Base-by-base conservation (phyloP, 2,113 vertebrate species). In the Platichthys flesus region DNA sequence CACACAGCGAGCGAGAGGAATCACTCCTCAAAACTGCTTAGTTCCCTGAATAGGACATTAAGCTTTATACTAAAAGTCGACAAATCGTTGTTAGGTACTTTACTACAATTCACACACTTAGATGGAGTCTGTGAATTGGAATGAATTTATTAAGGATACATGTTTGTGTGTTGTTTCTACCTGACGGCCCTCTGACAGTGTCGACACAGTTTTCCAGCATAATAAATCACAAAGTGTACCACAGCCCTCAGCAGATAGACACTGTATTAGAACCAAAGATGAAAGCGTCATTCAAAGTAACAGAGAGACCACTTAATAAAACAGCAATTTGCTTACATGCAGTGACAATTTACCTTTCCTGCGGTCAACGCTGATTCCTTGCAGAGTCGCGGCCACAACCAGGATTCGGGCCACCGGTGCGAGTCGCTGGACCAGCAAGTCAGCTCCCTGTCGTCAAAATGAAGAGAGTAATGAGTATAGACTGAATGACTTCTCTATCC, bases 401-500 rank as follows among this genome's bases (percentile, higher is more conserved):
- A 20, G 47, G 63, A 71, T 64, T 73, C 23, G 60, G 66, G 56
- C 67, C 71, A 56, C 45, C 5, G 42, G 23, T 49, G 2, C 3
- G 31, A 31, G 67, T 23, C 62, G 49, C 55, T 9, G 18, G 18
- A 78, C 81, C 61, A 52, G 64, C 67, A 56, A 66, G 73, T 54
- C 37, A 42, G 42, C 51, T 60, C 64, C 51, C 60, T 42, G 56
- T 75, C 80, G 64, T 71, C 67, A 83, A 77, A 78, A 78, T 71
- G 76, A 89, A 26, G 66, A 55, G 23, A 79, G 84, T 83, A 86
- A 90, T 75, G 82, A 89, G 71, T 3, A 71, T 52, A 23, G 73
- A 72, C 42, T 31, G 62, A 83, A 52, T 65, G n/a, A 73, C 72
- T 73, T 77, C 20, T 67, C 71, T 83, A 78, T 7, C 2, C 47